Evolutionary conservation across 2,113 vertebrate species (phyloP), one percentile per base, ranked within the genome.

Genomic region (Brachyhypopomus occidentalis): DNA sequence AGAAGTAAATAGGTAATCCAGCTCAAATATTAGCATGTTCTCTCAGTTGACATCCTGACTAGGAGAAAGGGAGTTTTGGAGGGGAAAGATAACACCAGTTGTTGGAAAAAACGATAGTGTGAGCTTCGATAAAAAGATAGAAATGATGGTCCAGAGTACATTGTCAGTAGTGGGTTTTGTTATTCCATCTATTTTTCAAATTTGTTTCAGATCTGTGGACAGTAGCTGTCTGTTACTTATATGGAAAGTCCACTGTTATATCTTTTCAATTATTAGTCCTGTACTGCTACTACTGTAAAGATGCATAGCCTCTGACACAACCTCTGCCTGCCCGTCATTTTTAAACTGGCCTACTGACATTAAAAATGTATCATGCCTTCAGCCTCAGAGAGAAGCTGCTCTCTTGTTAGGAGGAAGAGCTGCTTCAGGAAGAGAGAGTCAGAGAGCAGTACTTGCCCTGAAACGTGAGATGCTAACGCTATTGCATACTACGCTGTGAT

Each of bases 361-460:
- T 74, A 84, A 84, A 84, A 78, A 84, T 84, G 48, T 11, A 84
- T 84, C 27, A 74, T 69, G 80, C 58, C 17, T 81, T 77, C 73
- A 74, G 70, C 79, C 79, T 84, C 70, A 78, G 83, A 77, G 62
- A 72, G 60, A 71, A 81, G 78, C 60, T 77, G 78, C 66, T 80
- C 74, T 77, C 52, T 59, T 80, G 66, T 76, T 80, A 36, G 69
- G 60, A 81, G 60, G 60, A 73, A 38, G 34, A 81, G 25, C 71
- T 66, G 45, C 64, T 77, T 52, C 11, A 52, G 45, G 45, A 52
- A 52, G 45, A 14, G 45, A 45, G 41, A 4, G 2, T 41, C 56
- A 45, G 34, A 45, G 22, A 60, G n/a, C 23, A 27, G 27, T 77
- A 12, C 55, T 73, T 22, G 27, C 25, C 3, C 55, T 59, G 11